These are phyloP conservation scores for Aphaenogaster rudis DNA, from an alignment of 1,140 invertebrate genomes.

Conservation along the genomic window DNA sequence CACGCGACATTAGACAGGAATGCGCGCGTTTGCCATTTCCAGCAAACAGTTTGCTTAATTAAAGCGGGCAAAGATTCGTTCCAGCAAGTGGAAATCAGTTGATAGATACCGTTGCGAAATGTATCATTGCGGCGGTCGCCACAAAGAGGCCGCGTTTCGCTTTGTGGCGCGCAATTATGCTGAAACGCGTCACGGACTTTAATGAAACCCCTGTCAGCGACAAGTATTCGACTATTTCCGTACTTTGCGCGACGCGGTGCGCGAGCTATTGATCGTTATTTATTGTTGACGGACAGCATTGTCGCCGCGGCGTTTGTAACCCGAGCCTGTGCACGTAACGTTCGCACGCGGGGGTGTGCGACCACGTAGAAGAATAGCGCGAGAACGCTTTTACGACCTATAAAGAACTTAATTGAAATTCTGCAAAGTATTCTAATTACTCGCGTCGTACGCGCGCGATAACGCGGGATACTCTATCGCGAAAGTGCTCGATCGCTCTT, in stretches of 20 bases:
- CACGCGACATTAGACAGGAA: conserved; percentile 74
- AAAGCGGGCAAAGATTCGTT: conserved; percentile 64
- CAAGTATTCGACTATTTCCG: conserved; percentile 64
- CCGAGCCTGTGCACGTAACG: background rate
- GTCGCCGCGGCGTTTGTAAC: conserved; percentile 39
- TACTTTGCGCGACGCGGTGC: conserved; percentile 49
- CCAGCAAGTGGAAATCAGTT: conserved; percentile 64
- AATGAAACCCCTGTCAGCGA: conserved; percentile 61
- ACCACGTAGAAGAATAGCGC: conserved; percentile 8
- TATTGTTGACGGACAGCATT: conserved; percentile 60
- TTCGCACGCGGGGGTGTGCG: background rate
- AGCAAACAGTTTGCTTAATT: conserved; percentile 71
- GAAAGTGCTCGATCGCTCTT: conserved; percentile 3
- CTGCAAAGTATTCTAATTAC: conserved; percentile 46
- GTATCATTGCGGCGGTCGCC: conserved; percentile 48
- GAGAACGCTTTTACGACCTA: conserved; percentile 15
- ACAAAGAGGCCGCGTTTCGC: conserved; percentile 56
- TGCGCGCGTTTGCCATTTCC: conserved; percentile 60
- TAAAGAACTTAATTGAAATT: conserved; percentile 56
- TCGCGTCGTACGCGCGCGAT: background rate
- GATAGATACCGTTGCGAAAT: conserved; percentile 60
- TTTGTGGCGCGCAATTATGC: conserved; percentile 62
- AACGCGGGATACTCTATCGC: background rate
- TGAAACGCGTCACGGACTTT: conserved; percentile 62
- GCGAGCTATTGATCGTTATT: conserved; percentile 59